Evolutionary conservation across 2,888 invertebrate genomes (phyloP).

Genomic region (Andrena bucephala): DNA sequence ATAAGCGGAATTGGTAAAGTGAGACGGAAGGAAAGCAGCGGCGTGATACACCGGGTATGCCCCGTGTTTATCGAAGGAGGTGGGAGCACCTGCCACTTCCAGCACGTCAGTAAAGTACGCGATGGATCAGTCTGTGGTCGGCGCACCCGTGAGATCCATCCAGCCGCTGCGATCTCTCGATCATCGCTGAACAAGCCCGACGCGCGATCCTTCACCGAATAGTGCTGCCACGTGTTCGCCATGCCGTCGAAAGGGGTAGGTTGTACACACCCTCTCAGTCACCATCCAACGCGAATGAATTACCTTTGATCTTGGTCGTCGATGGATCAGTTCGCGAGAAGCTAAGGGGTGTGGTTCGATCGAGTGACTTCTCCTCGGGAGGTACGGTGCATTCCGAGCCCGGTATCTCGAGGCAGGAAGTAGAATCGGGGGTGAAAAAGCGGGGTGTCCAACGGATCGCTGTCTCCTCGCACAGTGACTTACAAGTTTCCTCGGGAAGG

Average conservation of each 20-base stretch:
- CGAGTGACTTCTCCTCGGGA: background rate
- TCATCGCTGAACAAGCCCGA: constrained; percentile 9
- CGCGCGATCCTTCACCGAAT: constrained; percentile 10
- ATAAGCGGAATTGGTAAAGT: background rate
- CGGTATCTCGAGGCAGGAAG: too few species aligned
- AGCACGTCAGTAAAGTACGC: constrained; percentile 56
- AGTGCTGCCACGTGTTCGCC: constrained; percentile 28
- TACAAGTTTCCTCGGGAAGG: too few species aligned
- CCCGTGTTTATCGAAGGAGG: constrained; percentile 58
- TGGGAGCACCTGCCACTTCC: constrained; percentile 65
- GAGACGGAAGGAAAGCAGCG: constrained; percentile 37
- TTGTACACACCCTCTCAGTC: background rate
- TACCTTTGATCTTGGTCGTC: background rate
- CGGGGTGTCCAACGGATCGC: too few species aligned
- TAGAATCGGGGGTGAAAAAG: too few species aligned
- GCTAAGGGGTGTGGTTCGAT: background rate
- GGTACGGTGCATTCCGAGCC: background rate
- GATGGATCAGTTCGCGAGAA: background rate
- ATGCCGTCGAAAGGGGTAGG: constrained; percentile 56
- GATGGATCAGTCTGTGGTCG: constrained; percentile 68
- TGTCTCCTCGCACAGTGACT: too few species aligned
- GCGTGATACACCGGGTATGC: constrained; percentile 40
- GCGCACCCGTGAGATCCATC: constrained; percentile 58
- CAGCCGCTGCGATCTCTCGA: constrained; percentile 47
- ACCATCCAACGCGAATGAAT: background rate